Conservation (phyloP, 2,888 invertebrate genomes). For the Seira sanloemensis region DNA sequence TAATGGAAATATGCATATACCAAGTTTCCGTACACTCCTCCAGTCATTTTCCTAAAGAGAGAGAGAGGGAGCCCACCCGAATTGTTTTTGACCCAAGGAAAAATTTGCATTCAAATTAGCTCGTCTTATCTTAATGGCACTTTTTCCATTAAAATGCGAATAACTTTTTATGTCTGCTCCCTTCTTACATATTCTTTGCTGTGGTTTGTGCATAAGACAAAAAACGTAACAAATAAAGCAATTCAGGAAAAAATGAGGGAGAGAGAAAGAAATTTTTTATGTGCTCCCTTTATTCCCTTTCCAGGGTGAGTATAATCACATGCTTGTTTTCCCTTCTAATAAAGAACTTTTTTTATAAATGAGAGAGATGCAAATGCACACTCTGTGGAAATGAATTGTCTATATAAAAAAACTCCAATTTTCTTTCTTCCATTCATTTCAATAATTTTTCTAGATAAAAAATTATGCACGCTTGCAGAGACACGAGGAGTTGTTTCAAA, state of each 20-base stretch:
- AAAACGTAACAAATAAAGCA: no score
- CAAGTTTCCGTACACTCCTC: no score
- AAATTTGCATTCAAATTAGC: conserved; percentile 63
- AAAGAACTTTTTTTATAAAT: no score
- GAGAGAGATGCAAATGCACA: no score
- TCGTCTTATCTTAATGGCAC: conserved; percentile 60
- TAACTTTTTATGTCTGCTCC: conserved; percentile 51
- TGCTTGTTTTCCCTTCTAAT: no score
- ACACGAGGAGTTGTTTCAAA: neutral
- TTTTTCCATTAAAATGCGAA: conserved; percentile 61
- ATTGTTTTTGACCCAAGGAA: conserved; percentile 59
- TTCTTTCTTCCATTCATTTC: conserved; percentile 49
- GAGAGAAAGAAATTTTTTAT: conserved; percentile 31
- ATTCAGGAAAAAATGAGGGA: conserved; percentile 1
- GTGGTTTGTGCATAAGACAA: no score
- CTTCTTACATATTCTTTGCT: neutral
- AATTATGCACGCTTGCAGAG: conserved; percentile 5
- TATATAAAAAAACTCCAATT: no score
- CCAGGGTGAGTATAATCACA: no score
- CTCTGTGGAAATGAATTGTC: no score
- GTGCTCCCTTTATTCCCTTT: no score
- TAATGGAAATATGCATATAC: conserved; percentile 11
- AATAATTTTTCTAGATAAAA: conserved; percentile 41
- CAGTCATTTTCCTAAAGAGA: no score
- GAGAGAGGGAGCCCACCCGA: conserved; percentile 20